Conservation (phyloP, 2,113 vertebrate species). For the Scomber scombrus region DNA sequence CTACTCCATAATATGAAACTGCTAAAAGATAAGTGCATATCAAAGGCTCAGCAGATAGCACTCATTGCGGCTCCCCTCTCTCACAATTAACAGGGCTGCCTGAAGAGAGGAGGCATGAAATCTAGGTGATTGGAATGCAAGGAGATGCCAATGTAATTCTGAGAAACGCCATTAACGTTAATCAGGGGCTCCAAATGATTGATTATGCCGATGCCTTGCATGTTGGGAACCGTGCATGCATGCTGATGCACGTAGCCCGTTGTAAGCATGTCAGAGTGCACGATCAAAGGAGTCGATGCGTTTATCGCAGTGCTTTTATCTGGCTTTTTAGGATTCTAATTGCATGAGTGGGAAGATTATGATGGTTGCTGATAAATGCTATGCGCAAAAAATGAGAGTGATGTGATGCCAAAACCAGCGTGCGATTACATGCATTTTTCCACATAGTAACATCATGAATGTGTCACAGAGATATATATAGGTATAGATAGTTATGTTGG, state of each 20-base stretch:
- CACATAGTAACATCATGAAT: neutral
- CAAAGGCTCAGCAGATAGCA: slow-evolving; percentile 74
- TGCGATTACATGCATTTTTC: slow-evolving; percentile 9
- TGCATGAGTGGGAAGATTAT: neutral
- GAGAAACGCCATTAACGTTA: slow-evolving; percentile 74
- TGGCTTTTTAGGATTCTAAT: slow-evolving; percentile 17
- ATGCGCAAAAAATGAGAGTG: slow-evolving; percentile 28
- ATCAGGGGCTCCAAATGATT: slow-evolving; percentile 65
- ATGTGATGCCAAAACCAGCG: slow-evolving; percentile 38
- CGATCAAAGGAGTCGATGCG: slow-evolving; percentile 22
- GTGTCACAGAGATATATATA: slow-evolving; percentile 29
- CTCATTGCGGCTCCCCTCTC: slow-evolving; percentile 57
- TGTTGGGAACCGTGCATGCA: slow-evolving; percentile 8
- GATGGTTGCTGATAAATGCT: slow-evolving; percentile 13
- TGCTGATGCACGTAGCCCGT: slow-evolving; percentile 24
- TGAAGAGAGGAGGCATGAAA: slow-evolving; percentile 72
- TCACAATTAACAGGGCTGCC: slow-evolving; percentile 72
- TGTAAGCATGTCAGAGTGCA: slow-evolving; percentile 31
- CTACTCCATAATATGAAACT: slow-evolving; percentile 73
- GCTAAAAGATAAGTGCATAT: slow-evolving; percentile 78
- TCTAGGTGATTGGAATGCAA: slow-evolving; percentile 75
- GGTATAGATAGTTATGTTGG: slow-evolving; percentile 13
- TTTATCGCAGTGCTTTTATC: slow-evolving; percentile 20
- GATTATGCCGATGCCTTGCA: slow-evolving; percentile 40
- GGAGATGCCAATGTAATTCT: slow-evolving; percentile 68